Base-by-base conservation (phyloP, 2,797 vertebrate species). In the Otus scops region DNA sequence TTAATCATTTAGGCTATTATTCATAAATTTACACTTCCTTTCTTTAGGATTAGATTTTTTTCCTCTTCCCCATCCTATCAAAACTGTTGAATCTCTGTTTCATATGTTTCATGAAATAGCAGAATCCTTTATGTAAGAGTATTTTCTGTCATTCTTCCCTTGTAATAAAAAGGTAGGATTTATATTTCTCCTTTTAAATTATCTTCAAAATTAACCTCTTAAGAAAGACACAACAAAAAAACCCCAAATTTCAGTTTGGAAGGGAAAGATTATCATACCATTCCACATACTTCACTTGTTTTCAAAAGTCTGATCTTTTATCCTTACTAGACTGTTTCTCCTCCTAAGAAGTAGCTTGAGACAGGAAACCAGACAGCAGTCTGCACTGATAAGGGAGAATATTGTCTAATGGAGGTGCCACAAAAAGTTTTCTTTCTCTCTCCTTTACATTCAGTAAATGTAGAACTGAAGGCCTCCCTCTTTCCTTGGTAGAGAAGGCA, bases 341-440 rank as follows among this genome's bases (percentile, higher is more conserved):
- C 85, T 96, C 97, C 89, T 93, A 91, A 95, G 95, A 96, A 85
- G 73, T 94, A 95, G 95, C 85, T 92, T 78, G 89, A 98, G 97
- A 98, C 98, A 98, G 98, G 98, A 98, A 98, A 93, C 97, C 97
- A 98, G 97, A 97, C 98, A 92, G 92, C 90, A 96, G 97, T 95
- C 97, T 97, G 95, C 94, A 67, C 87, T 92, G 97, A 98, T 98
- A 98, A 98, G 97, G 88, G 88, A 95, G 91, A 95, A 95, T 93
- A 97, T 96, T 98, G 98, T 98, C 94, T 97, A 87, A 93, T 95
- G 91, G 97, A 98, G 92, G 95, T 97, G 80, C 92, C 89, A 92
- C 56, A 34, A 73, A 65, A 91, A 54, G 63, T 91, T 89, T 80
- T 56, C 38, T 78, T 83, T 87, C 82, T 95, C 76, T 77, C 94